These are phyloP conservation scores for Apistogramma diplotaenia DNA, from an alignment of 2,113 vertebrate genomes.

Conservation along the genomic window DNA sequence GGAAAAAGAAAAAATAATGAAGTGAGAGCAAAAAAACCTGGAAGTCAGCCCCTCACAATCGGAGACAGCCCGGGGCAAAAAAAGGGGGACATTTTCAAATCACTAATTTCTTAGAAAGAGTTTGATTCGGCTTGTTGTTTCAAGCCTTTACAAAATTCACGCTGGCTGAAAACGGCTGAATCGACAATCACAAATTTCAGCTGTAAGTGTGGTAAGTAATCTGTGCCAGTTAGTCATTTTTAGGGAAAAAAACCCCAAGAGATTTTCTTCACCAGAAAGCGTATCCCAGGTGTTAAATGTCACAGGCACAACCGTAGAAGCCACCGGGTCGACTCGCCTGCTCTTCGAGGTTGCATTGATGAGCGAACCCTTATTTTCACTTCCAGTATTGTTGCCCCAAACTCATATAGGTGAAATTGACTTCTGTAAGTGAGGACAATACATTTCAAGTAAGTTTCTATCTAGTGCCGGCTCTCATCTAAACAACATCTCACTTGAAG, in stretches of 20 bases:
- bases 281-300: slow-evolving; percentile 10
- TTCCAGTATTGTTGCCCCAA: not conserved
- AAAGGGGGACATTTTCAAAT: not conserved
- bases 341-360: slow-evolving; percentile 32
- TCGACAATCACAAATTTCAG: not conserved
- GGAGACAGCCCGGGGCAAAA: not conserved
- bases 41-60: not conserved
- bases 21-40: slow-evolving; percentile 10
- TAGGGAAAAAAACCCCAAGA: not conserved
- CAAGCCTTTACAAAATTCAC: not conserved
- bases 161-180: not conserved
- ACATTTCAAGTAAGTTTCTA: slow-evolving; percentile 16
- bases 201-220: not conserved
- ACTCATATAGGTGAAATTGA: not conserved
- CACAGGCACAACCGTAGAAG: not conserved
- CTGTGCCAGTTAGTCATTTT: not conserved
- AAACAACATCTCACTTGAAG: slow-evolving; percentile 60
- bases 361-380: slow-evolving; percentile 16
- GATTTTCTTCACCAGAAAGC: not conserved
- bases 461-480: slow-evolving; percentile 9
- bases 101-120: not conserved
- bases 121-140: not conserved
- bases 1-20: slow-evolving; percentile 30
- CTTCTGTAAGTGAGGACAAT: slow-evolving; percentile 5
- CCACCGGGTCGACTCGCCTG: slow-evolving; percentile 16